Evolutionary conservation across 2,113 vertebrate species (phyloP), one percentile per base, ranked within the genome.

Genomic region (Aptenodytes patagonicus): DNA sequence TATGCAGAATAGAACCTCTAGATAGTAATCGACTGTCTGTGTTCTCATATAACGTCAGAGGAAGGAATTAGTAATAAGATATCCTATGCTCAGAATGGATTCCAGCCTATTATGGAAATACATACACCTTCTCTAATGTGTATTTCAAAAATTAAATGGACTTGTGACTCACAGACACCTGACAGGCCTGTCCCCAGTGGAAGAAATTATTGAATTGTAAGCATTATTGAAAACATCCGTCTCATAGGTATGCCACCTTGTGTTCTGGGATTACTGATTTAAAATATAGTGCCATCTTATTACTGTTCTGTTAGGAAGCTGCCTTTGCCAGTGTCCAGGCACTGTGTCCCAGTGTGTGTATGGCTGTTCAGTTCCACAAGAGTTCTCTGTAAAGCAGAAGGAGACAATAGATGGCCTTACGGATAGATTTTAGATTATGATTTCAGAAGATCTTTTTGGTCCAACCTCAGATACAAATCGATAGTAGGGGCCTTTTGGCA

Each of bases 141-240:
- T 76, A 62, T 85, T 29, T 22, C 52, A 66, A 69, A 16, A 93
- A 85, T 73, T 72, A 83, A 95, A 85, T 86, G 61, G 16, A 46
- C 46, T 20, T 83, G 49, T 96, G 95, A 94, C 55, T 95, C 89
- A 87, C 10, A 76, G 62, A 18, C 78, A 85, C 78, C 38, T 95
- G 89, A 79, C 49, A 79, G 73, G 75, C 66, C 73, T 82, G 54
- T 62, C 66, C 62, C 29, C 46, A 51, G 32, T 88, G 32, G 49
- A 85, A 91, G n/a, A 94, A 95, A 82, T 91, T 54, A 71, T 76
- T 82, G 95, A 70, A 93, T 95, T 85, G 75, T 87, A 70, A 92
- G 26, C 60, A 72, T 72, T 93, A 77, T 36, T 80, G 65, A 83
- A 94, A 93, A 31, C 75, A 87, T 68, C 62, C 34, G 78, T 93